Evolutionary conservation across 92 coral and sea anemone species (phyloP), one percentile per base, ranked within the genome.

Genomic region (Palythoa grandiflora): DNA sequence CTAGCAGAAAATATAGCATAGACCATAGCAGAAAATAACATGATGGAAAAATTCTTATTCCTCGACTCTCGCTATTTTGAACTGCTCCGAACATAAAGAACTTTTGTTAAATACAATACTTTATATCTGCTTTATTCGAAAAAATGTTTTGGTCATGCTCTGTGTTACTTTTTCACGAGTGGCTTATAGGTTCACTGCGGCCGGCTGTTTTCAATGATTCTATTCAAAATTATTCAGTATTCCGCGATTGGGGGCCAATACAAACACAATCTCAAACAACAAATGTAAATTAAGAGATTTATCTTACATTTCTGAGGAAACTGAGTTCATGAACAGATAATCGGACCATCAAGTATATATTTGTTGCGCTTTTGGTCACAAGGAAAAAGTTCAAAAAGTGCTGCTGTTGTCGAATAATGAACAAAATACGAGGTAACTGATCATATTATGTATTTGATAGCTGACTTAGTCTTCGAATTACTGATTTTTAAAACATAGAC

Each of bases 181-280:
- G n/a, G 40, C 8, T 6, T 17, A 50, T 17, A 50, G 3, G 16
- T 39, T 48, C 51, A 19, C 19, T 76, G 40, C 35, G 40, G 63
- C 80, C 9, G 38, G 48, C 39, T 20, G 21, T 28, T 47, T 17
- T n/a, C 17, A 15, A 71, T 2, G 17, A 6, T 38, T 71, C 13
- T 17, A 3, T 73, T 44, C 50, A 44, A 44, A 44, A 44, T 44
- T 44, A 44, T 44, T 28, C 44, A 75, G 9, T 51, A 28, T 13
- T 15, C 80, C 80, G 19, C 80, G 16, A 21, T 59, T 76, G 80
- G 80, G 80, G 80, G 80, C 80, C 80, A 76, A 52, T 76, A 76
- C 65, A 76, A 76, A 50, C 78, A 74, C n/a, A 6, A 13, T 74
- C 51, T n/a, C 78, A 7, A 74, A 74, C 14, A 35, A 20, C 19